Evolutionary conservation across 2,113 vertebrate species (phyloP).

Genomic region (Onychostruthus taczanowskii): DNA sequence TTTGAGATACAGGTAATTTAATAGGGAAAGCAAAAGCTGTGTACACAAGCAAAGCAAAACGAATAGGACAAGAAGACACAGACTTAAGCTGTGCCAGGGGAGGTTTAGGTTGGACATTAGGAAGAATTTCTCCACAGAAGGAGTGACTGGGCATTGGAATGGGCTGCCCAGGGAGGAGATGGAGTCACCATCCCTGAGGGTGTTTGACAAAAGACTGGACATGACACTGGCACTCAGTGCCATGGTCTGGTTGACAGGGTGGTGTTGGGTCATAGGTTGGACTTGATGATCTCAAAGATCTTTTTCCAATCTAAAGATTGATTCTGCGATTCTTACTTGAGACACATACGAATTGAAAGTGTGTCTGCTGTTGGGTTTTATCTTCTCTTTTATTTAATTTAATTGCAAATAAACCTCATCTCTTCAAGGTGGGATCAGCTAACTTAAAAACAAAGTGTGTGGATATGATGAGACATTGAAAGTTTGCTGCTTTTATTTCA

Average conservation of each 20-base stretch:
- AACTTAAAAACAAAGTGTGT: not conserved
- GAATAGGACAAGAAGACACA: not conserved
- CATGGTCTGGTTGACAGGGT: not conserved
- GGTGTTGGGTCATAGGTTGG: not conserved
- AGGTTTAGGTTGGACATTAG: not conserved
- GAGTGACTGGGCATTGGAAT: not conserved
- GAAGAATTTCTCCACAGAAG: not conserved
- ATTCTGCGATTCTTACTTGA: not conserved
- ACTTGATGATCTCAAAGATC: not conserved
- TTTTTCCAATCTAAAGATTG: not conserved
- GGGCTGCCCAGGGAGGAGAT: not conserved
- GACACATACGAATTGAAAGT: not conserved
- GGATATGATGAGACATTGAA: not conserved
- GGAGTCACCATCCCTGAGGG: not conserved
- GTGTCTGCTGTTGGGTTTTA: not conserved
- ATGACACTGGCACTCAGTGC: not conserved
- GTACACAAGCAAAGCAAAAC: not conserved
- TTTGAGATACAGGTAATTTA: not conserved
- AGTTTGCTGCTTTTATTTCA: not conserved
- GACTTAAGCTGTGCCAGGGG: rapidly evolving
- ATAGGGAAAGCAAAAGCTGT: not conserved
- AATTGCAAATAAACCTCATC: not conserved
- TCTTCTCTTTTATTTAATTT: not conserved
- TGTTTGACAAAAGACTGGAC: not conserved
- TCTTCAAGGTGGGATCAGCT: not conserved